Conservation (phyloP, 2,113 vertebrate genomes). For the Chaetorhynchus papuensis region DNA sequence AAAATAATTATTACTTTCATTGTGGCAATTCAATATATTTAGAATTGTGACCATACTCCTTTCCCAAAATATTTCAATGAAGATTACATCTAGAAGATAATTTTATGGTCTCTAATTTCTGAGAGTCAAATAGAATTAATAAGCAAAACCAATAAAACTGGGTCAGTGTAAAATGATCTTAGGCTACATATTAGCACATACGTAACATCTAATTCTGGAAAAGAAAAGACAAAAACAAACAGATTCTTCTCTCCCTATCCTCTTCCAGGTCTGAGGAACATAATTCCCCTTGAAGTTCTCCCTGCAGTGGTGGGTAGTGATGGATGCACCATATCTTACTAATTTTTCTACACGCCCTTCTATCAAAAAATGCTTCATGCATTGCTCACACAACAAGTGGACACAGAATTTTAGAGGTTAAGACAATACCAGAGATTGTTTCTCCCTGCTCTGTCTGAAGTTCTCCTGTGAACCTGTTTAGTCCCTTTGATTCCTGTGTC, state of each 20-base stretch:
- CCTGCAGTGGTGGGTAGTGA: not conserved
- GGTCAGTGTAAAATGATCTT: not conserved
- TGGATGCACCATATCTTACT: not conserved
- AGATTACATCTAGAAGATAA: not conserved
- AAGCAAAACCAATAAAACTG: not conserved
- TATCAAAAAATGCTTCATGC: not conserved
- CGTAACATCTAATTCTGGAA: fast-evolving
- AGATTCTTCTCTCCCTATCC: not conserved
- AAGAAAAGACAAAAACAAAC: not conserved
- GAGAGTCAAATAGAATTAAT: not conserved
- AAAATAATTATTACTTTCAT: slow-evolving; percentile 23
- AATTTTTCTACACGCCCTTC: not conserved
- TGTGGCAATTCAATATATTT: not conserved
- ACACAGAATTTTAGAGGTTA: not conserved
- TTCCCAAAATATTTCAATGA: not conserved
- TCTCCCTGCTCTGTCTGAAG: not conserved
- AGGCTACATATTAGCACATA: not conserved
- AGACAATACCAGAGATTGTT: not conserved
- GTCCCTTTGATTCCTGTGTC: not conserved
- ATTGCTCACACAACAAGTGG: not conserved
- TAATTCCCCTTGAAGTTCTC: not conserved
- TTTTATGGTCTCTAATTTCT: not conserved
- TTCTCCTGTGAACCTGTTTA: not conserved
- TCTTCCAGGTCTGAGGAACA: not conserved
- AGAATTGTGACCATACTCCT: not conserved